A percentile compares a stretch with the other conserved stretches of the same genome.
Evolutionary conservation across 2,113 vertebrate species (phyloP).

Genomic region (Bostrychus sinensis): DNA sequence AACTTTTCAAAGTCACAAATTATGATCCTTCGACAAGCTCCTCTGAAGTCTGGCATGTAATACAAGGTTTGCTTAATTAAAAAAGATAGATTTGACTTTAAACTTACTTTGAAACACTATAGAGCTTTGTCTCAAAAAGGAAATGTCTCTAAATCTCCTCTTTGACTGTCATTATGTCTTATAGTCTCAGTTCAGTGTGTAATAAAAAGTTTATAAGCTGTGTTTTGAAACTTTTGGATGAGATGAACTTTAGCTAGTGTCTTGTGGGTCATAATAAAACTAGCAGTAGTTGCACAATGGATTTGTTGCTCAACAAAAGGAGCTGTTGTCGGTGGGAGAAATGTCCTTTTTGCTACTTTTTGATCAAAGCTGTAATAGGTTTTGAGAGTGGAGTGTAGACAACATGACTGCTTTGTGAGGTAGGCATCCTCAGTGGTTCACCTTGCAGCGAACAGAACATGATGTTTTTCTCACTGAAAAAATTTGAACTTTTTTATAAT

Average conservation of each 20-base stretch:
- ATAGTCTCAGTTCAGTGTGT: constrained; percentile 13
- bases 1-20: constrained; percentile 50
- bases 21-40: constrained; percentile 22
- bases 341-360: constrained; percentile 31
- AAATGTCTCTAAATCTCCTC: constrained; percentile 11
- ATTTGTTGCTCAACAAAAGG: constrained; percentile 47
- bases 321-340: constrained; percentile 26
- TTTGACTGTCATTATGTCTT: constrained; percentile 9
- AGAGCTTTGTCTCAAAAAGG: neutral
- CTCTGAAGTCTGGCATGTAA: constrained; percentile 13
- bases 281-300: constrained; percentile 52
- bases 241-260: neutral
- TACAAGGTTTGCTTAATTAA: constrained; percentile 7
- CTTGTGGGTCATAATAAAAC: constrained; percentile 25
- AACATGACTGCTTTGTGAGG: constrained; percentile 58
- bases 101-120: constrained; percentile 2
- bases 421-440: constrained; percentile 34
- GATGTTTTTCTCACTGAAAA: constrained; percentile 24
- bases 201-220: constrained; percentile 17
- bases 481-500: constrained; percentile 24
- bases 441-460: constrained; percentile 28
- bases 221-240: constrained; percentile 7
- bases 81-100: neutral
- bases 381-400: constrained; percentile 43
- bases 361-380: constrained; percentile 49